Evolutionary conservation across 2,797 vertebrate species (phyloP).

Genomic region (Hylomyscus alleni): DNA sequence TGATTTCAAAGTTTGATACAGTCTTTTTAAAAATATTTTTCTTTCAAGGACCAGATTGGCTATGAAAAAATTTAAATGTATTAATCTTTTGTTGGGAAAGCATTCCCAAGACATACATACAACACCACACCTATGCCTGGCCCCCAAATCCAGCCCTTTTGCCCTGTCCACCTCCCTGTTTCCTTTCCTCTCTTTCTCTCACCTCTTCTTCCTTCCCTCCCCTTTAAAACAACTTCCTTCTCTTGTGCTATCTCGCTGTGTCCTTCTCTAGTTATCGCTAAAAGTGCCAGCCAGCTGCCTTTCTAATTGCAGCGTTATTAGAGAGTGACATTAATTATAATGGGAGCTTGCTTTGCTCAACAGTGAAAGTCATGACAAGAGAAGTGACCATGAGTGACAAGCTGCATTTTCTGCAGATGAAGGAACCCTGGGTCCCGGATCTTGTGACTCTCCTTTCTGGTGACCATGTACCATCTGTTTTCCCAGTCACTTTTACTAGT

Average conservation of each 20-base stretch:
- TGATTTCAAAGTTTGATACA: background rate
- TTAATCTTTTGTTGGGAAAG: background rate
- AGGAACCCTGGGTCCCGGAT: background rate
- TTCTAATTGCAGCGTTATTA: background rate
- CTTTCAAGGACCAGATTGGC: background rate
- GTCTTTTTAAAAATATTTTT: background rate
- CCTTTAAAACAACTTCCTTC: background rate
- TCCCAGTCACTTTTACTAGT: background rate
- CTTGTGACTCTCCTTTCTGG: background rate
- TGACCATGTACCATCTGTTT: background rate
- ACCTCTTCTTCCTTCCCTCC: too few species aligned
- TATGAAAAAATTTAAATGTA: background rate
- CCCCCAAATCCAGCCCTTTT: background rate
- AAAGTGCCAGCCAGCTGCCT: background rate
- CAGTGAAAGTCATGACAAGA: background rate
- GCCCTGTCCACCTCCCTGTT: background rate
- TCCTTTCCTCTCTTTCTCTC: background rate
- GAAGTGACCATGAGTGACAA: background rate
- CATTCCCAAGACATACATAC: background rate
- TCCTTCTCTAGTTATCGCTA: too few species aligned
- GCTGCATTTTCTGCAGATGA: background rate
- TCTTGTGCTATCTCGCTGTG: background rate
- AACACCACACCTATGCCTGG: accelerated
- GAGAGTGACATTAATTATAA: background rate
- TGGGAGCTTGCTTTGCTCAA: background rate